Evolutionary conservation across 2,797 vertebrate genomes (phyloP).

Genomic region (Brachyrhaphis roseni): DNA sequence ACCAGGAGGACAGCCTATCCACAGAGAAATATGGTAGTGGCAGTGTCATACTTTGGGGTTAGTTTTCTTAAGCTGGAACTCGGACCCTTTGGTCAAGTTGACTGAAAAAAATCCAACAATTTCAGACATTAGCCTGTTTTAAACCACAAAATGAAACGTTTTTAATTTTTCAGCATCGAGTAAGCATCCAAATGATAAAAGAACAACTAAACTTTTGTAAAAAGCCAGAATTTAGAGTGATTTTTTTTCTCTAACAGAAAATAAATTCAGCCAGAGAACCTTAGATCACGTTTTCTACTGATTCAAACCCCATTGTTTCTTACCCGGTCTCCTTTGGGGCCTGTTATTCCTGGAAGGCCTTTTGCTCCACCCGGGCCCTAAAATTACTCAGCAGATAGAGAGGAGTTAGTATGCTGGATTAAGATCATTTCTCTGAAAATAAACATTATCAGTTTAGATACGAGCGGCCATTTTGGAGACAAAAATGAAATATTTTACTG

Average conservation of each 20-base stretch:
- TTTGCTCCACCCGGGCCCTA: slow-evolving; percentile 88
- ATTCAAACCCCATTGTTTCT: slow-evolving; percentile 49
- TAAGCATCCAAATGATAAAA: neutral
- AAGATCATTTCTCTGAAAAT: neutral
- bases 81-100: neutral
- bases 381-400: slow-evolving; percentile 68
- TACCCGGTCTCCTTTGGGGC: slow-evolving; percentile 91
- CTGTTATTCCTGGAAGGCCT: slow-evolving; percentile 88
- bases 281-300: neutral
- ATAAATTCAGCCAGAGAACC: neutral
- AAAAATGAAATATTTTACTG: slow-evolving; percentile 85
- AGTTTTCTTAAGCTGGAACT: neutral
- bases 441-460: neutral
- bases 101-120: neutral
- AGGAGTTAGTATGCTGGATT: slow-evolving; percentile 46
- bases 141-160: neutral
- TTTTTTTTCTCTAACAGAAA: neutral
- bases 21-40: no score
- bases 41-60: no score
- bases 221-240: neutral
- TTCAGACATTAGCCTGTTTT: neutral
- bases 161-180: neutral
- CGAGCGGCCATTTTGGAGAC: neutral
- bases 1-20: neutral
- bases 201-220: neutral